Conservation (phyloP, 2,113 vertebrate genomes). For the Pogona vitticeps region DNA sequence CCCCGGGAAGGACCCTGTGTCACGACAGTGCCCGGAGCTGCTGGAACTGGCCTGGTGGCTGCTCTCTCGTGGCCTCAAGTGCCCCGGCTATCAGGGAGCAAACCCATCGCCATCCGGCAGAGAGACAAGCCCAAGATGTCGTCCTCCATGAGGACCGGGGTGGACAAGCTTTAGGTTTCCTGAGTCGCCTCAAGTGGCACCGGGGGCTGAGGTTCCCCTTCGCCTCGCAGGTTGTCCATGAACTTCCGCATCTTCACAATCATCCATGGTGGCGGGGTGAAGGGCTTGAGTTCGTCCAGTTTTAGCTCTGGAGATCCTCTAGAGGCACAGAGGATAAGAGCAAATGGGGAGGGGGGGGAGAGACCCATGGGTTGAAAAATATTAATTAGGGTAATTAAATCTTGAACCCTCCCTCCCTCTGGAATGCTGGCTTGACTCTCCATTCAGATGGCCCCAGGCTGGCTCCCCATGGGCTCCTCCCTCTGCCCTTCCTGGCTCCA, state of each 20-base stretch:
- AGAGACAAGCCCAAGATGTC: neutral
- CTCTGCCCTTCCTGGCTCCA: too few species aligned
- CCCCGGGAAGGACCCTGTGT: neutral
- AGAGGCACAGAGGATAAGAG: neutral
- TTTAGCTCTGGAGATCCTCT: constrained; percentile 89
- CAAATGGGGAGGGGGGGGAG: neutral
- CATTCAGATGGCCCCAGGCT: too few species aligned
- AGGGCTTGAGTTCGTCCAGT: constrained; percentile 92
- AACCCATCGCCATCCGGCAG: rapidly evolving
- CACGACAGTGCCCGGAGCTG: neutral
- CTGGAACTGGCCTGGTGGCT: neutral
- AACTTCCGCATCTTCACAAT: constrained; percentile 92
- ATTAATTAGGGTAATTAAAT: neutral
- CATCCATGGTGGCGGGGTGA: constrained; percentile 90
- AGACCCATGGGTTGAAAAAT: neutral
- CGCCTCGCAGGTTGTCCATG: constrained; percentile 89
- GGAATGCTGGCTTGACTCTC: neutral
- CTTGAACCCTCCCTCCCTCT: neutral
- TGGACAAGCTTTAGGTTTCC: constrained; percentile 51
- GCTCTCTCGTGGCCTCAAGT: neutral
- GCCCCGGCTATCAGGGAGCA: too few species aligned
- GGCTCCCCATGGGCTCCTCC: too few species aligned
- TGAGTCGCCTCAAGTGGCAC: constrained; percentile 16
- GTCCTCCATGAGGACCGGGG: neutral
- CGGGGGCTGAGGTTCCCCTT: constrained; percentile 69